Evolutionary conservation across 2,888 invertebrate species (phyloP).

Genomic region (Bombylius major): DNA sequence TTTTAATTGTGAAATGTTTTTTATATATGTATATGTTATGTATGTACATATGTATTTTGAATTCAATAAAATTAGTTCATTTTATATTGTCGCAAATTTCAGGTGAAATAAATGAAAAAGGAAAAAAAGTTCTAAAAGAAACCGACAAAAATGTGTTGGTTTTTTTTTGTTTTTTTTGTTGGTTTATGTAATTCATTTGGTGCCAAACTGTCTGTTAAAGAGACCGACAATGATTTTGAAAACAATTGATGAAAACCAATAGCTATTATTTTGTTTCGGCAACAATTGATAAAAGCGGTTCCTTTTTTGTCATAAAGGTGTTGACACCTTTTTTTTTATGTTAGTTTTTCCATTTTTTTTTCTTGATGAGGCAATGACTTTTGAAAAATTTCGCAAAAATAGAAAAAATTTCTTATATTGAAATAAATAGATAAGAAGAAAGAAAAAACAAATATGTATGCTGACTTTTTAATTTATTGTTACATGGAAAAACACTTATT

Average conservation of each 20-base stretch:
- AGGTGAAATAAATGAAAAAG: too few relatives aligned
- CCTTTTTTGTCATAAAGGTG: not conserved
- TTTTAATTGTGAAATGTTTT: too few relatives aligned
- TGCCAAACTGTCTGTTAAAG: not conserved
- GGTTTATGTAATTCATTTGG: not conserved
- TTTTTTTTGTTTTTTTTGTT: too few relatives aligned
- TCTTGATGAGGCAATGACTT: constrained; percentile 2
- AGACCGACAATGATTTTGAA: not conserved
- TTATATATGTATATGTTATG: too few relatives aligned
- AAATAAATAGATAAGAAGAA: not conserved
- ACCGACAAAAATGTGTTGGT: too few relatives aligned
- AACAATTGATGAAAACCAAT: not conserved
- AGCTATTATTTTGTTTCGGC: not conserved
- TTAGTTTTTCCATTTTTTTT: constrained; percentile 7
- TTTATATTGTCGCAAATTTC: too few relatives aligned
- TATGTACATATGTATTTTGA: too few relatives aligned
- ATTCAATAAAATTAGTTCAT: too few relatives aligned
- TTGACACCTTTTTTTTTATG: not conserved
- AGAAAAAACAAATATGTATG: not conserved
- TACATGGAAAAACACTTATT: too few relatives aligned
- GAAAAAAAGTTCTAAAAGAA: too few relatives aligned
- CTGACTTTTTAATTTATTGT: too few relatives aligned
- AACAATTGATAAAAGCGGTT: not conserved
- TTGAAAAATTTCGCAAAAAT: not conserved
- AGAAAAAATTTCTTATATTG: not conserved